Evolutionary conservation across 2,113 vertebrate species (phyloP), one percentile per base, ranked within the genome.

Genomic region (Amazona vittata): DNA sequence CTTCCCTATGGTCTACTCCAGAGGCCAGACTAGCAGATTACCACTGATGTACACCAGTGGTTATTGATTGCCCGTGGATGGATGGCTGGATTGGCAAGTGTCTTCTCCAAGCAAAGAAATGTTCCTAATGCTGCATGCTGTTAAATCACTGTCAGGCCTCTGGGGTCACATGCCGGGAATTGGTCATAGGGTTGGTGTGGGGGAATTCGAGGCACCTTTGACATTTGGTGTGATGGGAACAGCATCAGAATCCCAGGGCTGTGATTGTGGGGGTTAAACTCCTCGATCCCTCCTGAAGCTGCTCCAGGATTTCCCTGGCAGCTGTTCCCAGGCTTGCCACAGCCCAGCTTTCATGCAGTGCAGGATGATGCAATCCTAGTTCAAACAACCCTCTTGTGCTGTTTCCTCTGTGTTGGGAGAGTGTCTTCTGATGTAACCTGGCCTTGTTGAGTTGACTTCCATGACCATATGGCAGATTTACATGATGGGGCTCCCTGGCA

Each of bases 301-400:
- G 44, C 53, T 92, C 79, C 85, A 89, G 86, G 68, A 92, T 86
- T 93, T 96, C 76, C 68, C 46, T 92, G 71, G 49, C 49, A 89
- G 53, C 55, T 90, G 68, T 81, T 92, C 49, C 41, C 1, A 7
- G 85, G 77, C 31, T 95, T 95, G 53, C 68, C 64, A 52, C 18
- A 73, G 85, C 33, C 14, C 44, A 43, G 47, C 52, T 90, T 85
- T 79, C 35, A 35, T 69, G 15, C 50, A 35, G 41, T 2, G 7
- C 15, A n/a, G 52, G 53, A 74, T 80, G 80, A 77, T 52, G 71
- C 78, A 92, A 83, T 78, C 77, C 71, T 68, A 59, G 43, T 81
- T 83, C 71, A 81, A 94, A 74, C 4, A 35, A 12, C n/a, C 33
- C 21, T 74, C 68, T 75, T 46, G 50, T 47, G 24, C 60, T 52